Base-by-base conservation (phyloP, 1,140 invertebrate species). In the Scaptomyza montana region DNA sequence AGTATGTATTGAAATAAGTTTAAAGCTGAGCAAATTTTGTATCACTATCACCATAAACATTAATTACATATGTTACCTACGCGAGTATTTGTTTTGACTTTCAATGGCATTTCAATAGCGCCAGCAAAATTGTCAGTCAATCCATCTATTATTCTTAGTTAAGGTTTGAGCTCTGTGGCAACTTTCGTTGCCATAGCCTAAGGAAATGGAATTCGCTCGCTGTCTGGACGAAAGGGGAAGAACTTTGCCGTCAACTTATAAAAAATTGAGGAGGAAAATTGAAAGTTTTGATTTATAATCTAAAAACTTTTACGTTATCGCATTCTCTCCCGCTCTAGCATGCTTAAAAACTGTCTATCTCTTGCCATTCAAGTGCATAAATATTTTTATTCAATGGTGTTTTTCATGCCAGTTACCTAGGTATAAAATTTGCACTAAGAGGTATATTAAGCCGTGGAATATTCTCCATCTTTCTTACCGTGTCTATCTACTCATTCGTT, bases 241-340 rank as follows among this genome's bases (percentile, higher is more conserved):
- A 86, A 86, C 63, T 86, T 86, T 72, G 82, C 82, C 74, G 78
- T 81, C 81, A 87, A 67, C 61, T 66, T 51, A 28, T 9, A 65
- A 61, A 19, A 73, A 77, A 76, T 51, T 71, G 60, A 16, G 16
- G 16, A 56, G 62, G 75, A 86, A 86, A 86, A 86, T 86, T 86
- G 82, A 86, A 86, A 86, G 82, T 86, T 86, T 86, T 86, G 82
- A 87, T 87, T 87, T 87, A 87, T 87, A 89, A 87, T 87, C 84
- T 72, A 67, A 82, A 87, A 78, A 69, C 70, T 86, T 89, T 87
- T 78, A 60, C 51, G 51, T 16, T 64, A 62, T 69, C 80, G 73
- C 13, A 47, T 30, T 41, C 39, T 43, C 28, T 50, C 21, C 45
- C 28, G 13, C 25, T 28, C 10, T 19, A 56, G 30, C 54, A 56